Percentiles rank a stretch among this genome's conserved stretches.
These are phyloP conservation scores for Hedychridium roseum DNA, from an alignment of 2,888 invertebrate species.

Conservation along the genomic window DNA sequence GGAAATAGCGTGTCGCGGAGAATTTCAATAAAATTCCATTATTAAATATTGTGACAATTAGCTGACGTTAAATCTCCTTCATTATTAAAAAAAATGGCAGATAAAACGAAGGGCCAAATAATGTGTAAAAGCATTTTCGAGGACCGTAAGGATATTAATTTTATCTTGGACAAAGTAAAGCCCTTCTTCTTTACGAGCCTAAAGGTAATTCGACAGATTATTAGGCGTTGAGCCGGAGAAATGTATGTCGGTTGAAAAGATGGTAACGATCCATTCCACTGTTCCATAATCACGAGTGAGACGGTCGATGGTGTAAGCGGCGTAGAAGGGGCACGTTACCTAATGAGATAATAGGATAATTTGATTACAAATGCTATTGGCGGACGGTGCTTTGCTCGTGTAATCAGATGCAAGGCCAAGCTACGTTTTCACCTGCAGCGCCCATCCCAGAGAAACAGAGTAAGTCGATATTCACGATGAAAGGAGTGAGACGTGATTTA, in stretches of 20 bases:
- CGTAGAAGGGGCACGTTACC: slow-evolving; percentile 24
- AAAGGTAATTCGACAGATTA: too few relatives aligned
- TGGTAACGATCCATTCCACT: slow-evolving; percentile 2
- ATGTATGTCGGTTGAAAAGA: slow-evolving; percentile 8
- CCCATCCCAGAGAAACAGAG: slow-evolving; percentile 2
- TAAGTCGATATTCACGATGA: too few relatives aligned
- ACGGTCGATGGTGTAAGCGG: slow-evolving; percentile 25
- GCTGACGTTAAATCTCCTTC: too few relatives aligned
- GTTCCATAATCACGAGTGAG: slow-evolving; percentile 15
- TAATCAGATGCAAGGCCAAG: slow-evolving; percentile 35
- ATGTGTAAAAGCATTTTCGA: too few relatives aligned
- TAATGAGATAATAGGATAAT: slow-evolving; percentile 45
- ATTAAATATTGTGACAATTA: too few relatives aligned
- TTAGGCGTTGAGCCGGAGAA: too few relatives aligned
- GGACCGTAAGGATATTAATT: too few relatives aligned
- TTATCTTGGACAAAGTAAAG: too few relatives aligned
- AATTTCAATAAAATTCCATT: too few relatives aligned
- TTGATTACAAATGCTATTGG: slow-evolving; percentile 28
- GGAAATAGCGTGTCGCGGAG: slow-evolving; percentile 26
- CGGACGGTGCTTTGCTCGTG: slow-evolving; percentile 14
- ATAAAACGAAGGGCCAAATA: too few relatives aligned
- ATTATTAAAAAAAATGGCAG: too few relatives aligned
- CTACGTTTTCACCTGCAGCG: slow-evolving; percentile 30
- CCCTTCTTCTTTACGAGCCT: too few relatives aligned
- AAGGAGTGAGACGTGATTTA: slow-evolving; percentile 2